Evolutionary conservation across 2,113 vertebrate genomes (phyloP).

Genomic region (Notothenia coriiceps): DNA sequence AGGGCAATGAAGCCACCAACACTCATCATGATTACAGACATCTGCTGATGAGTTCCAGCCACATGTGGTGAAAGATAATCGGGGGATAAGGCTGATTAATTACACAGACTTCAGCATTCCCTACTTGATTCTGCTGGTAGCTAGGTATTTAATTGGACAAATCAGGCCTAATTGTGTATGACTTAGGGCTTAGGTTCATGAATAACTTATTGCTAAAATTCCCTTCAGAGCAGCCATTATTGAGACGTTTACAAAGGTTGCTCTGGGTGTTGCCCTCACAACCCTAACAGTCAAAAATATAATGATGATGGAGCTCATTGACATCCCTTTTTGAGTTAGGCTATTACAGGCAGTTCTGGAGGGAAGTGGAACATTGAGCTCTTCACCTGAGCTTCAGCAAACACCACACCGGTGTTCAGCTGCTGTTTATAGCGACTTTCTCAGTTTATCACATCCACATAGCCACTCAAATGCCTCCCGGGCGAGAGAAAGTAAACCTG

Average conservation of each 20-base stretch:
- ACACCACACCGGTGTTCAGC: conserved; percentile 40
- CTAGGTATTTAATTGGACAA: conserved; percentile 70
- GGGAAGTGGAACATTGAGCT: conserved; percentile 25
- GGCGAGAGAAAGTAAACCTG: conserved; percentile 49
- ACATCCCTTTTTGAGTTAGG: conserved; percentile 43
- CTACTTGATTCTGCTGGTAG: conserved; percentile 50
- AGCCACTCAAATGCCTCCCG: conserved; percentile 50
- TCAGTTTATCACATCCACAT: conserved; percentile 51
- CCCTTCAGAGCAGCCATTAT: conserved; percentile 52
- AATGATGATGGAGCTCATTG: conserved; percentile 1
- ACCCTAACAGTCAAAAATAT: conserved; percentile 1
- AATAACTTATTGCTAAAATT: conserved; percentile 75
- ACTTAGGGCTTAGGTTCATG: conserved; percentile 55
- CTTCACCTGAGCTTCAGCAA: conserved; percentile 61
- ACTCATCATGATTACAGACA: conserved; percentile 34
- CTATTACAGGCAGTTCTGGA: conserved; percentile 30
- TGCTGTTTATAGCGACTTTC: conserved; percentile 48
- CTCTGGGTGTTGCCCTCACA: conserved; percentile 11
- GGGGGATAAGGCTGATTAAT: conserved; percentile 54
- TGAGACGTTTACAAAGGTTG: conserved; percentile 32
- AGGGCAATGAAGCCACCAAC: conserved; percentile 31
- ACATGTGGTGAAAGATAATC: conserved; percentile 52
- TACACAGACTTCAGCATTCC: conserved; percentile 44
- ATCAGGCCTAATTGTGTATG: conserved; percentile 72
- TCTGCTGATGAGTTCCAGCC: conserved; percentile 38